Evolutionary conservation across 2,888 invertebrate genomes (phyloP).

Genomic region (Habrosyne pyritoides): DNA sequence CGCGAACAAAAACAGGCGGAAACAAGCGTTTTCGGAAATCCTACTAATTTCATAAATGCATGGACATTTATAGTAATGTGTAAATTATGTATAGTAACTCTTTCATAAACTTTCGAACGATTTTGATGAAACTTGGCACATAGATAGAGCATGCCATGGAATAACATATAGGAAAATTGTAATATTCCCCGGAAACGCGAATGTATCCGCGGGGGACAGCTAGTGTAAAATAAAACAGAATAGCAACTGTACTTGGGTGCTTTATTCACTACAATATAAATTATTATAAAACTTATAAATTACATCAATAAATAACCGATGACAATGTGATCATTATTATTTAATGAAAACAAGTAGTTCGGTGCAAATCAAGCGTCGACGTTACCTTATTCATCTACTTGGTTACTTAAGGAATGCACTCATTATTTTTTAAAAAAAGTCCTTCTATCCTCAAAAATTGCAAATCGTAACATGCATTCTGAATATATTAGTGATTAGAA

Average conservation of each 20-base stretch:
- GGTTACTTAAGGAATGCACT: background rate
- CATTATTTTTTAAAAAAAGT: background rate
- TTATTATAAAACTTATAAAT: conserved; percentile 76
- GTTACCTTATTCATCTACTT: conserved; percentile 6
- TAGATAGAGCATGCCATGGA: no score
- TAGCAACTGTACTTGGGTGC: conserved; percentile 49
- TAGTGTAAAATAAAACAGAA: conserved; percentile 1
- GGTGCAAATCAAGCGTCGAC: conserved; percentile 1
- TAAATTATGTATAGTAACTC: no score
- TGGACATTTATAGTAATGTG: no score
- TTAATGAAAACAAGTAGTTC: conserved; percentile 4
- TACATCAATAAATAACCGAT: conserved; percentile 76
- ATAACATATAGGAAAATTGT: no score
- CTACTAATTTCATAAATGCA: no score
- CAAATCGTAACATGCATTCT: background rate
- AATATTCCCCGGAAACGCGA: no score
- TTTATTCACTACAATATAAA: conserved; percentile 78
- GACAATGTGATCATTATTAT: conserved; percentile 56
- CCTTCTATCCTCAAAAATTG: background rate
- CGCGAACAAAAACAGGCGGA: no score
- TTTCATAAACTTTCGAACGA: no score
- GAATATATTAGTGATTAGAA: background rate
- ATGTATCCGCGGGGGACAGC: no score
- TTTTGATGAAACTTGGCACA: no score
- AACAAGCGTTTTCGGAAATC: no score